Conservation (phyloP, 2,797 vertebrate genomes). For the Leucoraja ocellata region DNA sequence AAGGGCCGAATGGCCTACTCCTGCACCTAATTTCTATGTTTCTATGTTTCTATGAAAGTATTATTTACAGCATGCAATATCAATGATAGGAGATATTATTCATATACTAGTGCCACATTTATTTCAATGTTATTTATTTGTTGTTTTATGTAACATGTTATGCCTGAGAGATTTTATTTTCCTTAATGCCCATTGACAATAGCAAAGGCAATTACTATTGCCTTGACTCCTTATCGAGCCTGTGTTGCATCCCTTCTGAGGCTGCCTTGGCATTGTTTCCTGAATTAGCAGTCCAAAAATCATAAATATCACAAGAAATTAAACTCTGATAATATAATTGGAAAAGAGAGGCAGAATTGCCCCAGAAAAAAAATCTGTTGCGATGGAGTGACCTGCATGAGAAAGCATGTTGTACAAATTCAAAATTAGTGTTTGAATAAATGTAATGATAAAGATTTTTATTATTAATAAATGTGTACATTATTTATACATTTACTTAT, state of each 20-base stretch:
- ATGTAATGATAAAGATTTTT: not conserved
- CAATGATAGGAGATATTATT: not conserved
- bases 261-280: not conserved
- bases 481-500: too few relatives aligned
- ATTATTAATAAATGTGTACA: constrained; percentile 17
- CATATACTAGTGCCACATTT: not conserved
- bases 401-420: not conserved
- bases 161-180: not conserved
- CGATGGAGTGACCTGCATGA: not conserved
- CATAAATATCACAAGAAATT: not conserved
- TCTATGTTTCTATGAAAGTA: too few relatives aligned
- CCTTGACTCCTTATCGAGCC: not conserved
- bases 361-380: not conserved
- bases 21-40: too few relatives aligned
- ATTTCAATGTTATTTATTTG: not conserved
- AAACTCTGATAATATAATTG: not conserved
- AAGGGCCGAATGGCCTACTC: too few relatives aligned
- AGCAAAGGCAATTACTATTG: not conserved
- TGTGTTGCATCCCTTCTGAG: too few relatives aligned
- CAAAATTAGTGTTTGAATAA: not conserved
- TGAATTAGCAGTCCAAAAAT: not conserved
- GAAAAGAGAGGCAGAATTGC: not conserved
- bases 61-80: not conserved
- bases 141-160: not conserved
- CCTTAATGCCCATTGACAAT: not conserved